Conservation (phyloP, 2,888 invertebrate genomes). For the Nomada fucata region DNA sequence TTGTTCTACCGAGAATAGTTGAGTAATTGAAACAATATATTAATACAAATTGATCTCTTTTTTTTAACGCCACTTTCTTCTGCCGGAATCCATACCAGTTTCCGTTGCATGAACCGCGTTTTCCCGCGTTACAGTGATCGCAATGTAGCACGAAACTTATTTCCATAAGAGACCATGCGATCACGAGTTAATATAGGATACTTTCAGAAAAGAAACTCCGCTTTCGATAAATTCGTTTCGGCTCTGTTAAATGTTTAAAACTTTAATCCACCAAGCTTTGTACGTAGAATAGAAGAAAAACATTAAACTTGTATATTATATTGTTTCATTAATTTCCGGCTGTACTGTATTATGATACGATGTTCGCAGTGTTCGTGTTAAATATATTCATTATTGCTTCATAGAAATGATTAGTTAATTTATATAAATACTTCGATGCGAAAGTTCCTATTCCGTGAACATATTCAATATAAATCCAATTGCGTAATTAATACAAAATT, state of each 20-base stretch:
- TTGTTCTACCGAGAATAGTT: neutral
- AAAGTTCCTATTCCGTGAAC: too few relatives aligned
- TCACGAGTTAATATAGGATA: neutral
- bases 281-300: neutral
- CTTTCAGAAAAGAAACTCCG: neutral
- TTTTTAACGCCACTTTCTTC: conserved; percentile 12
- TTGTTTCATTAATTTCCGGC: too few relatives aligned
- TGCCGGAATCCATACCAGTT: conserved; percentile 27
- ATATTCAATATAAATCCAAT: too few relatives aligned
- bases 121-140: neutral
- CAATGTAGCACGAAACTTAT: neutral
- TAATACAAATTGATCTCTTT: neutral
- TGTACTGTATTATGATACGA: too few relatives aligned
- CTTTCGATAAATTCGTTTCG: neutral
- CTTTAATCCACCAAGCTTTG: neutral
- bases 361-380: too few relatives aligned
- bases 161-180: neutral
- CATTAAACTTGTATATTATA: neutral
- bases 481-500: too few relatives aligned
- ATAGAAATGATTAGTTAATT: too few relatives aligned
- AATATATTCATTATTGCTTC: too few relatives aligned
- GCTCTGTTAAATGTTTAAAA: neutral
- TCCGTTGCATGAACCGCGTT: conserved; percentile 15
- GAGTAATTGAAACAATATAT: neutral
- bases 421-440: too few relatives aligned